Percentiles rank a stretch among this genome's conserved stretches.
phyloP scores from a whole-genome alignment of 2,113 vertebrate species.

The Heterochromis multidens region DNA sequence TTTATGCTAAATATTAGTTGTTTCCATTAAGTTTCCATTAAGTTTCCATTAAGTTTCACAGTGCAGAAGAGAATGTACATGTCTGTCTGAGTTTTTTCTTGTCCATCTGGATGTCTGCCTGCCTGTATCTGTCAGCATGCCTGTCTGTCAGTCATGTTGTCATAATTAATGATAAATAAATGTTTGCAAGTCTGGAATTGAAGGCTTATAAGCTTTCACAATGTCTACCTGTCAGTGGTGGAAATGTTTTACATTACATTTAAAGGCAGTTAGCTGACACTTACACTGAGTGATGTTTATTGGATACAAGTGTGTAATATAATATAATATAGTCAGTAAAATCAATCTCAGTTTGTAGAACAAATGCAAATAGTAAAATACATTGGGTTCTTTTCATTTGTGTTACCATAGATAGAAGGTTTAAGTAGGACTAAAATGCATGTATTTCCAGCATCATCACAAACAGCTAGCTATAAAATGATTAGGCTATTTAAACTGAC shows the following conservation, averaged over 20 bases:
- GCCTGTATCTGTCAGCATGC: not conserved
- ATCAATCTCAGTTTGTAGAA: not conserved
- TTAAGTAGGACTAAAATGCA: not conserved
- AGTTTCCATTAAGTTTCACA: not conserved
- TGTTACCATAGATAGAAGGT: not conserved
- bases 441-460: not conserved
- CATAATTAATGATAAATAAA: slow-evolving; percentile 7
- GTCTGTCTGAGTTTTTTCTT: not conserved
- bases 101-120: slow-evolving; percentile 10
- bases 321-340: not conserved
- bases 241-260: slow-evolving; percentile 8
- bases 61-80: not conserved
- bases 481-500: not conserved
- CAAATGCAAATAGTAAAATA: not conserved
- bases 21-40: not conserved
- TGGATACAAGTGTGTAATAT: not conserved
- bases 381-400: not conserved
- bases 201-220: slow-evolving; percentile 1
- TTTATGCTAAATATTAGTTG: not conserved
- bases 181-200: slow-evolving; percentile 4
- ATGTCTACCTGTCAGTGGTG: slow-evolving; percentile 8
- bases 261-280: slow-evolving; percentile 5
- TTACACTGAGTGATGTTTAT: not conserved
- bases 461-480: not conserved
- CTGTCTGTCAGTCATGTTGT: not conserved